These are phyloP conservation scores for Drosophila carrolli DNA, from an alignment of 1,140 invertebrate genomes.

Conservation along the genomic window DNA sequence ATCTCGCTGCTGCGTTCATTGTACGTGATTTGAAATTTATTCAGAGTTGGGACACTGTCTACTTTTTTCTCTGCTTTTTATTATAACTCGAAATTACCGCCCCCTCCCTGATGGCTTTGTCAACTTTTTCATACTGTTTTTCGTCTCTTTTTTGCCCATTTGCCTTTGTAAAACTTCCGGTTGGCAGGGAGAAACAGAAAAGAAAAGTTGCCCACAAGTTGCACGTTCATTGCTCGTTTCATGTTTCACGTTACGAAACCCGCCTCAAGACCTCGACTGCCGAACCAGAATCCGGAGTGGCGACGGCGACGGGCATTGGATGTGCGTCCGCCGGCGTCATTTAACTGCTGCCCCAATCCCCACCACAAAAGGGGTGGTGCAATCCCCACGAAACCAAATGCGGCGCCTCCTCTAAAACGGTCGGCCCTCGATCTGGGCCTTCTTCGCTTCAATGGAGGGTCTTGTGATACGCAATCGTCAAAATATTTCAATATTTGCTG, in stretches of 20 bases:
- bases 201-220: constrained; percentile 69
- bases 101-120: constrained; percentile 35
- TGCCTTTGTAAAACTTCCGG: constrained; percentile 81
- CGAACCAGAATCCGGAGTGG: constrained; percentile 6
- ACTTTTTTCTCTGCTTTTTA: constrained; percentile 43
- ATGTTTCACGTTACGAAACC: constrained; percentile 70
- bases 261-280: constrained; percentile 20
- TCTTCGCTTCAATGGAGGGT: constrained; percentile 10
- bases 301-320: constrained; percentile 22
- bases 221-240: constrained; percentile 57
- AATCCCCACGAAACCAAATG: constrained; percentile 32
- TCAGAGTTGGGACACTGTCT: constrained; percentile 60
- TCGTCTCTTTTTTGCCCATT: constrained; percentile 69
- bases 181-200: constrained; percentile 57
- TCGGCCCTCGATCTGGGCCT: constrained; percentile 17
- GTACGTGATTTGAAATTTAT: constrained; percentile 83
- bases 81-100: constrained; percentile 57
- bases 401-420: constrained; percentile 21
- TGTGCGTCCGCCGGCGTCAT: constrained; percentile 68
- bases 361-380: constrained; percentile 1
- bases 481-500: constrained; percentile 64
- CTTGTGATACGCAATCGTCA: constrained; percentile 66
- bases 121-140: constrained; percentile 49
- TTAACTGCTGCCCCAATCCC: constrained; percentile 15
- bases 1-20: constrained; percentile 46